A percentile compares a stretch with the other conserved stretches of the same genome.
These are phyloP conservation scores for Idaea dimidiata DNA, from an alignment of 2,888 invertebrate species.

Conservation along the genomic window DNA sequence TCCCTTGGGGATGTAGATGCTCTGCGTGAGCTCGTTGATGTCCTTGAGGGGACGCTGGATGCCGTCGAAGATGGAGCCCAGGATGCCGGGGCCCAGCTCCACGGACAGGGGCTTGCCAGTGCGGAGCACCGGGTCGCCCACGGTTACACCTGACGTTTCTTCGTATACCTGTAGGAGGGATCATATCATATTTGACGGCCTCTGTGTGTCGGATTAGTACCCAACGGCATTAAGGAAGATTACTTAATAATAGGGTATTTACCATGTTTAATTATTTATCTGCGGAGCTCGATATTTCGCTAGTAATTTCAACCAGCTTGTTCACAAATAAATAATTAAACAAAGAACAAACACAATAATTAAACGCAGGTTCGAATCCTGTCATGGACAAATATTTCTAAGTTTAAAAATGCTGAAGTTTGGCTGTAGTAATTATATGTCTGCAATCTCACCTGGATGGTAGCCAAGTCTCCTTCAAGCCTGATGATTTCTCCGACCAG, in stretches of 20 bases:
- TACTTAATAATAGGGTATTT: no score
- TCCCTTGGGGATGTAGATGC: constrained; percentile 99
- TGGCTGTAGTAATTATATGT: background rate
- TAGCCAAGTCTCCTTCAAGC: constrained; percentile 99
- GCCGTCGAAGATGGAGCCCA: constrained; percentile 99
- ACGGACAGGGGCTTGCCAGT: constrained; percentile 99
- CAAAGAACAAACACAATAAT: no score
- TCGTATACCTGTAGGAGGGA: constrained; percentile 86
- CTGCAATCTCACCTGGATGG: constrained; percentile 97
- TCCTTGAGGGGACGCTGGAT: constrained; percentile 99
- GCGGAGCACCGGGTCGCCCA: constrained; percentile 98
- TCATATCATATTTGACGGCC: no score
- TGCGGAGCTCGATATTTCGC: no score
- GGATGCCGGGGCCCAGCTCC: constrained; percentile 98
- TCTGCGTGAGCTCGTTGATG: constrained; percentile 94
- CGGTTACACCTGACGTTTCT: constrained; percentile 98
- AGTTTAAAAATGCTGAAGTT: no score
- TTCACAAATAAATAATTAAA: no score
- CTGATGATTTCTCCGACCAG: constrained; percentile 99
- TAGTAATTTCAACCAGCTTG: no score
- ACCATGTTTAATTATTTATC: no score
- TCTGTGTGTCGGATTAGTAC: no score
- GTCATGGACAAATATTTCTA: no score
- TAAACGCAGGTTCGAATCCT: no score
- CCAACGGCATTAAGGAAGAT: no score